Conservation (phyloP, 2,113 vertebrate species). For the Gambusia affinis region DNA sequence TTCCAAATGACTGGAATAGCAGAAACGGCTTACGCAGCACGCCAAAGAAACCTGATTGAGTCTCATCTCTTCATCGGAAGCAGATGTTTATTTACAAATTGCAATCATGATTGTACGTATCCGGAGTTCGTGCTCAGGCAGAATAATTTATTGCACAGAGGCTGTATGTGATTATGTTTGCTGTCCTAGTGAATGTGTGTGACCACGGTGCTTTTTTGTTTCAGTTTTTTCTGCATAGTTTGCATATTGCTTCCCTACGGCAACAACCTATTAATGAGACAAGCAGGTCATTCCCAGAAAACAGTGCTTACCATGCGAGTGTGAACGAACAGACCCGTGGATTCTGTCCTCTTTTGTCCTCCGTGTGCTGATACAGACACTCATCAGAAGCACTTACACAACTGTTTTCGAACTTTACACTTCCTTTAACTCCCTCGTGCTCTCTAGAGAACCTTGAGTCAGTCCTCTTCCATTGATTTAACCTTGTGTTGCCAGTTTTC, state of each 20-base stretch:
- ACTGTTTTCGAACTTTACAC: slow-evolving; percentile 1
- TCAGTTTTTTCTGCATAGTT: slow-evolving; percentile 70
- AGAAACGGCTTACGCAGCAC: slow-evolving; percentile 7
- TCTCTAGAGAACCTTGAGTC: slow-evolving; percentile 20
- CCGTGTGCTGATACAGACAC: neutral
- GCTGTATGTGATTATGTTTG: slow-evolving; percentile 27
- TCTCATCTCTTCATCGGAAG: slow-evolving; percentile 10
- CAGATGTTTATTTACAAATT: slow-evolving; percentile 57
- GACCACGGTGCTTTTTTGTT: slow-evolving; percentile 44
- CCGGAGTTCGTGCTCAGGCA: slow-evolving; percentile 47
- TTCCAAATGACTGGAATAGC: slow-evolving; percentile 16
- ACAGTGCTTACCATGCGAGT: slow-evolving; percentile 58
- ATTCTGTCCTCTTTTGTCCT: slow-evolving; percentile 34
- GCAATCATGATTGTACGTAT: slow-evolving; percentile 38
- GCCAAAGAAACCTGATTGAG: slow-evolving; percentile 43
- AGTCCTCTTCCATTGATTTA: slow-evolving; percentile 58
- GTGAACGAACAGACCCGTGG: slow-evolving; percentile 25
- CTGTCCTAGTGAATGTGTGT: slow-evolving; percentile 18
- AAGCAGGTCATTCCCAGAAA: slow-evolving; percentile 72
- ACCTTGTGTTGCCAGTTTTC: slow-evolving; percentile 44
- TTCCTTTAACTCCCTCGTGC: slow-evolving; percentile 18
- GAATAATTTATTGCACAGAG: slow-evolving; percentile 51
- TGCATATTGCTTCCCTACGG: slow-evolving; percentile 75
- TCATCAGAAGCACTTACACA: neutral
- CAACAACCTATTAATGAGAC: slow-evolving; percentile 76